Percentiles rank a stretch among this genome's conserved stretches.
Evolutionary conservation across 2,888 invertebrate genomes (phyloP).

Genomic region (Nemotelus pantherinus): DNA sequence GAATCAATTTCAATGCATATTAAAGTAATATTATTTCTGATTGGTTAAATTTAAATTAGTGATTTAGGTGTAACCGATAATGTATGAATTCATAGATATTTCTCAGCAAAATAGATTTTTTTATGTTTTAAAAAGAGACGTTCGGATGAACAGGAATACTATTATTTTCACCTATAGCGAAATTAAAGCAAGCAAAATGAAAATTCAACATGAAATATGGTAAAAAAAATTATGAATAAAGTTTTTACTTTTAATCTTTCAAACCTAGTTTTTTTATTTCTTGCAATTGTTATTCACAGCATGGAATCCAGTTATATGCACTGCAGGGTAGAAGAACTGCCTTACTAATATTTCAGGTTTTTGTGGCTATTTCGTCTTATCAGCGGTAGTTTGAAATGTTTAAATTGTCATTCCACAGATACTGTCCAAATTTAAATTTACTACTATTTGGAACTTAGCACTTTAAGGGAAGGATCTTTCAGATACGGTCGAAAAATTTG

Average conservation of each 20-base stretch:
- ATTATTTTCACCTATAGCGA: slow-evolving; percentile 36
- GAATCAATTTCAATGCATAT: slow-evolving; percentile 26
- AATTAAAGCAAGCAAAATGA: slow-evolving; percentile 26
- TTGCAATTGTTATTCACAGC: too few relatives aligned
- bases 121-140: slow-evolving; percentile 36
- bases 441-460: too few relatives aligned
- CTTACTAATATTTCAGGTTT: too few relatives aligned
- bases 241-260: slow-evolving; percentile 39
- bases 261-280: background rate
- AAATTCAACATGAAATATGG: slow-evolving; percentile 24
- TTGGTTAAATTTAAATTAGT: slow-evolving; percentile 35
- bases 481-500: too few relatives aligned
- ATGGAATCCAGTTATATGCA: too few relatives aligned
- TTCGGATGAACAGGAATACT: slow-evolving; percentile 41
- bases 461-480: too few relatives aligned
- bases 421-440: too few relatives aligned
- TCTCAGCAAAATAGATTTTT: slow-evolving; percentile 36
- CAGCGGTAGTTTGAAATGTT: too few relatives aligned
- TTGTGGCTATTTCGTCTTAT: too few relatives aligned
- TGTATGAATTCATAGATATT: slow-evolving; percentile 40
- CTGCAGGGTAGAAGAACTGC: too few relatives aligned
- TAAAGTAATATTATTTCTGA: slow-evolving; percentile 4
- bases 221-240: slow-evolving; percentile 36
- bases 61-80: slow-evolving; percentile 26
- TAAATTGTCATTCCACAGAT: too few relatives aligned